Evolutionary conservation across 2,797 vertebrate species (phyloP).

Genomic region (Leucoraja ocellata): DNA sequence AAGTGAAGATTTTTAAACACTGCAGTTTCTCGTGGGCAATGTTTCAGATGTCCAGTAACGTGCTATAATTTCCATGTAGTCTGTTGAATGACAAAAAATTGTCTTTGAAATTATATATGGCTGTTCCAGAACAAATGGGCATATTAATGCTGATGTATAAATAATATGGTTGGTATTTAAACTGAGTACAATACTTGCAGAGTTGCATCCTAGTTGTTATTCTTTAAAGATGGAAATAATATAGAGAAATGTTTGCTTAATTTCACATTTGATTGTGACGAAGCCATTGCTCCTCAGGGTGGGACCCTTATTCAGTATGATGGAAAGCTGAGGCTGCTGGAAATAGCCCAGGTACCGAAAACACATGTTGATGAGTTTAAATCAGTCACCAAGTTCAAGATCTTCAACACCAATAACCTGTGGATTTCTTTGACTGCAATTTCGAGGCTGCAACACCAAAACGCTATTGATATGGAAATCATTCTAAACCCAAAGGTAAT

Average conservation of each 20-base stretch:
- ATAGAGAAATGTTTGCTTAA: neutral
- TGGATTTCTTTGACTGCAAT: conserved; percentile 90
- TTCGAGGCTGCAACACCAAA: conserved; percentile 80
- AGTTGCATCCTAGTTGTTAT: neutral
- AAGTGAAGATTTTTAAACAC: neutral
- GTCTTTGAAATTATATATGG: too few species aligned
- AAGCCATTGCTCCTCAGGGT: conserved; percentile 61
- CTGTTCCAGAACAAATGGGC: too few species aligned
- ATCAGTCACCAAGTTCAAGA: conserved; percentile 96
- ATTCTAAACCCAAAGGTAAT: conserved; percentile 92
- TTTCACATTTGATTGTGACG: conserved; percentile 26
- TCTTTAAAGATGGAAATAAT: neutral
- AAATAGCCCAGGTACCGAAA: conserved; percentile 95
- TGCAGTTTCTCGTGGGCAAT: neutral
- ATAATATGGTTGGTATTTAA: neutral
- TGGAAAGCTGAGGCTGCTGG: conserved; percentile 83
- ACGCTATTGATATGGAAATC: conserved; percentile 88
- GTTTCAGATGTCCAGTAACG: neutral
- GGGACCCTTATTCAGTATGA: conserved; percentile 90
- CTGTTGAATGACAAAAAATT: too few species aligned
- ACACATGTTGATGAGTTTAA: conserved; percentile 94
- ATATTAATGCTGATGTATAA: neutral
- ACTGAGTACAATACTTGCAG: neutral
- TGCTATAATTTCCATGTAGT: neutral
- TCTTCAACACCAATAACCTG: conserved; percentile 97